These are phyloP conservation scores for Sminthurinus signatus DNA, from an alignment of 1,140 invertebrate genomes.

Conservation along the genomic window DNA sequence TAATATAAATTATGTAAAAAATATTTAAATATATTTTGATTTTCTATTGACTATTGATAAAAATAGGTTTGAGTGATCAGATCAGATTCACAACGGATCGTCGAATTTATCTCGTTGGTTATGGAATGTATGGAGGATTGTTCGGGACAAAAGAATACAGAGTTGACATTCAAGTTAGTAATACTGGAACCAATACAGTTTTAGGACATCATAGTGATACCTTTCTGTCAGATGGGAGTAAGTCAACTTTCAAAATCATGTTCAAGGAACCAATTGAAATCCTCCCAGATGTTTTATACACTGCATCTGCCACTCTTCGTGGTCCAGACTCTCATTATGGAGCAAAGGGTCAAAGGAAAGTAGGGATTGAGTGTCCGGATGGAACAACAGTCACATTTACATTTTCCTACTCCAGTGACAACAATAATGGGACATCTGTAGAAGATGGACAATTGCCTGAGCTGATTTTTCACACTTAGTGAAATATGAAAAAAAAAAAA, in stretches of 20 bases:
- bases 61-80: not conserved
- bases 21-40: too few relatives aligned
- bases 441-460: constrained; percentile 88
- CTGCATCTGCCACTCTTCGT: constrained; percentile 72
- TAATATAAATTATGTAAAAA: too few relatives aligned
- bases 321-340: constrained; percentile 85
- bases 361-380: constrained; percentile 66
- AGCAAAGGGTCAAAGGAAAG: constrained; percentile 68
- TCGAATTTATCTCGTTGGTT: constrained; percentile 77
- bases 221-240: constrained; percentile 74
- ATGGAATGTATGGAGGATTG: constrained; percentile 81
- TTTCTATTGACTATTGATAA: constrained; percentile 1
- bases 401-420: constrained; percentile 76
- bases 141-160: constrained; percentile 74
- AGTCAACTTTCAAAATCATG: constrained; percentile 75
- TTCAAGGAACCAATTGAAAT: constrained; percentile 85
- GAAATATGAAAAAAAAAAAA: too few relatives aligned
- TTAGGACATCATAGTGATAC: constrained; percentile 68
- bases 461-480: constrained; percentile 67
- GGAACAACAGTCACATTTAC: constrained; percentile 70
- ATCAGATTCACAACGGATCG: constrained; percentile 71
- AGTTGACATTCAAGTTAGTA: constrained; percentile 70
- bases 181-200: constrained; percentile 66
- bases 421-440: constrained; percentile 84
- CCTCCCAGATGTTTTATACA: constrained; percentile 69